Conservation (phyloP, 2,113 vertebrate genomes). For the Pelodiscus sinensis region DNA sequence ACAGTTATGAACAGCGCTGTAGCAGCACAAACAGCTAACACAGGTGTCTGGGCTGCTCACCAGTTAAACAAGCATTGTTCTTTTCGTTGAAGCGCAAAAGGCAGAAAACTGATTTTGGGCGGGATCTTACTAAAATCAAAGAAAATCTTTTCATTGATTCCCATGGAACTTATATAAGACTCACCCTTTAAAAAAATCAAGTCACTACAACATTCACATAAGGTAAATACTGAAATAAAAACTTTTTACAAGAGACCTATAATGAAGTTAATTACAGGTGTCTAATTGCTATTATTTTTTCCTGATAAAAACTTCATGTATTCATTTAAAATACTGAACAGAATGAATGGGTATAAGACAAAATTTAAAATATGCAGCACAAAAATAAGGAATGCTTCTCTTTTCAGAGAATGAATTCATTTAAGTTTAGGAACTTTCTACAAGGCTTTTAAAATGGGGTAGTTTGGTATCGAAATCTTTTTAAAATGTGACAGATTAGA, state of each 20-base stretch:
- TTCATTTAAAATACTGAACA: background rate
- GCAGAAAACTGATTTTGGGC: background rate
- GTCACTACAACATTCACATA: background rate
- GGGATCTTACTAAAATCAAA: background rate
- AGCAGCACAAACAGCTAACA: background rate
- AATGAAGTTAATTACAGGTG: background rate
- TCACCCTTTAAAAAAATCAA: background rate
- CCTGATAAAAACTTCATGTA: slow-evolving; percentile 1
- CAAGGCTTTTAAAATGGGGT: slow-evolving; percentile 65
- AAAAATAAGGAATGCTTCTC: slow-evolving; percentile 33
- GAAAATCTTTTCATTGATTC: background rate
- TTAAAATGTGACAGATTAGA: slow-evolving; percentile 53
- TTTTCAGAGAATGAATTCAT: slow-evolving; percentile 54
- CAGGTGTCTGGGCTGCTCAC: background rate
- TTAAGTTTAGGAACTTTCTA: slow-evolving; percentile 58
- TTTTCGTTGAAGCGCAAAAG: background rate
- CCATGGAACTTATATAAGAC: background rate
- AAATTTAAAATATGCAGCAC: background rate
- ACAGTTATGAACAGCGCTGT: background rate
- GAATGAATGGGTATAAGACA: background rate
- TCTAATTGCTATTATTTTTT: background rate
- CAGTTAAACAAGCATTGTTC: background rate
- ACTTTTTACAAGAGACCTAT: slow-evolving; percentile 17
- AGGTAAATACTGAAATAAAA: slow-evolving; percentile 8
- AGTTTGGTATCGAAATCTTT: slow-evolving; percentile 53